Percentiles rank a stretch among this genome's conserved stretches.
Conservation (phyloP, 2,888 invertebrate genomes). For the Thymelicus sylvestris region DNA sequence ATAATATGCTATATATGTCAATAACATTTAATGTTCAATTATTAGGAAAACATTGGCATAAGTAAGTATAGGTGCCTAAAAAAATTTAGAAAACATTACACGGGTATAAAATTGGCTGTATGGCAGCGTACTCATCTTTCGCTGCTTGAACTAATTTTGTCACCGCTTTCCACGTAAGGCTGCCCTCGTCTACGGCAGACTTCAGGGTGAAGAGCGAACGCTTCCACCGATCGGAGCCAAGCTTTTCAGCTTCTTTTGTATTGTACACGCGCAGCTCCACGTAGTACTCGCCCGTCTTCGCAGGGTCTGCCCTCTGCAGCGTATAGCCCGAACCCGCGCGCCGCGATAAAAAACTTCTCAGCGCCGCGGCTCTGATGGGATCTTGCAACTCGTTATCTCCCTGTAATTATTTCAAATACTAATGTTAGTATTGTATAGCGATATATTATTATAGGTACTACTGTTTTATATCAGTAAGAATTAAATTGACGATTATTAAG, state of each 20-base stretch:
- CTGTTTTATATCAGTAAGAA: background rate
- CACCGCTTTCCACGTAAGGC: conserved; percentile 10
- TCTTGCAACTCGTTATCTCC: conserved; percentile 14
- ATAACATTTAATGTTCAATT: background rate
- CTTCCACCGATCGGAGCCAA: conserved; percentile 17
- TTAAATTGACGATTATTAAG: background rate
- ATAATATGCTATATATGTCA: background rate
- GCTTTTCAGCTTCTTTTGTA: conserved; percentile 13
- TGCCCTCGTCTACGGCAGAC: conserved; percentile 4
- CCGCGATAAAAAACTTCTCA: conserved; percentile 18
- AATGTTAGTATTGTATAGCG: conserved; percentile 3
- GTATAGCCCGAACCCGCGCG: conserved; percentile 13
- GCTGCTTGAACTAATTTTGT: conserved; percentile 5
- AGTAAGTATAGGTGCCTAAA: background rate
- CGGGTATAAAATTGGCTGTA: conserved; percentile 14
- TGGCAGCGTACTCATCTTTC: conserved; percentile 11
- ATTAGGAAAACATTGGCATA: background rate
- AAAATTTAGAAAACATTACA: background rate
- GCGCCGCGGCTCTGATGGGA: conserved; percentile 11
- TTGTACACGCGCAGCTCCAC: conserved; percentile 15
- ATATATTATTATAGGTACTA: background rate
- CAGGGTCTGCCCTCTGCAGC: conserved; percentile 16
- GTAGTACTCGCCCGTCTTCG: conserved; percentile 14
- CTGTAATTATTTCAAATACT: conserved; percentile 9
- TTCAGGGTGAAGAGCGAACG: conserved; percentile 10